Percentiles rank a stretch among this genome's conserved stretches.
Evolutionary conservation across 2,113 vertebrate genomes (phyloP).

Genomic region (Ancistrus triradiatus): DNA sequence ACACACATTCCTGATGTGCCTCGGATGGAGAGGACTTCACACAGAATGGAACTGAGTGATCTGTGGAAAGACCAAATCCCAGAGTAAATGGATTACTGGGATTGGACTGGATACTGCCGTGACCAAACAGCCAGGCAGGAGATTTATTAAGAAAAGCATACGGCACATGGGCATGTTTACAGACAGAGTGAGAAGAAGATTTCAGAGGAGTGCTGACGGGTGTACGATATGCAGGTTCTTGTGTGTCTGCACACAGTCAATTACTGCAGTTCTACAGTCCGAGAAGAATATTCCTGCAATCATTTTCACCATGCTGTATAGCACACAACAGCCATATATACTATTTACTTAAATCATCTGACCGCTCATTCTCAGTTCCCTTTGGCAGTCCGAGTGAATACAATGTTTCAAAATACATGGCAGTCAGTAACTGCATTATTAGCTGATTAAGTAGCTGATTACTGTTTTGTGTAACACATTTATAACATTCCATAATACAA

Average conservation of each 20-base stretch:
- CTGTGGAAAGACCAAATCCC: slow-evolving; percentile 18
- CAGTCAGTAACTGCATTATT: slow-evolving; percentile 7
- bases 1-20: not conserved
- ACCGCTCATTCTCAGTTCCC: not conserved
- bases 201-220: not conserved
- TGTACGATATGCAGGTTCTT: not conserved
- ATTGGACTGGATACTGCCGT: slow-evolving; percentile 10
- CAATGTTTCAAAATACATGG: too few species aligned
- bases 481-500: not conserved
- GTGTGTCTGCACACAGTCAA: slow-evolving; percentile 3
- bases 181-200: not conserved
- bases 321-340: slow-evolving; percentile 1
- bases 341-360: not conserved
- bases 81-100: slow-evolving; percentile 34
- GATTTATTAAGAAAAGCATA: not conserved
- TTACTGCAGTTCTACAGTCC: slow-evolving; percentile 12
- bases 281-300: not conserved
- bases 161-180: not conserved
- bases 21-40: slow-evolving; percentile 1
- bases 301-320: slow-evolving; percentile 1
- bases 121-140: slow-evolving; percentile 7
- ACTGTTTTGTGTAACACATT: too few species aligned
- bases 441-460: slow-evolving; percentile 8
- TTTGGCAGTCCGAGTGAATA: slow-evolving; percentile 10
- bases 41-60: slow-evolving; percentile 12